Conservation (phyloP, 2,113 vertebrate species). For the Prunella fulvescens region DNA sequence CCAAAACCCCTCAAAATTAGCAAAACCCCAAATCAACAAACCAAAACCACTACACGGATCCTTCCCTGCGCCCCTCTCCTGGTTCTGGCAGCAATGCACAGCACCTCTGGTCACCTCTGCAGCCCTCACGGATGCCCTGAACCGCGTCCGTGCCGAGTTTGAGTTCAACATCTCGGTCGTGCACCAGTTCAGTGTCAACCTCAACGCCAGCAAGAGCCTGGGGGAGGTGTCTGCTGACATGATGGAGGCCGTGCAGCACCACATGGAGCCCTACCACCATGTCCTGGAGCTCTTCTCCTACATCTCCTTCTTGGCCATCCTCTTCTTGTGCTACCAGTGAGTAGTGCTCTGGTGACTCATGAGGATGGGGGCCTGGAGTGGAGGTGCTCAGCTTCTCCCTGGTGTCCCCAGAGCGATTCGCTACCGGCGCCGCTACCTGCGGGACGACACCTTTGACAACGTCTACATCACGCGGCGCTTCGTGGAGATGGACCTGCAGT, state of each 20-base stretch:
- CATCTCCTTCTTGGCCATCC: conserved; percentile 65
- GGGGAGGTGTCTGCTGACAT: conserved; percentile 78
- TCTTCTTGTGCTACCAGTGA: conserved; percentile 78
- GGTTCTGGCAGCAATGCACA: accelerated
- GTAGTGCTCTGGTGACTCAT: accelerated
- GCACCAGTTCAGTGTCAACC: conserved; percentile 66
- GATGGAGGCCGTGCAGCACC: conserved; percentile 65
- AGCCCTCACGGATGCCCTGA: conserved; percentile 70
- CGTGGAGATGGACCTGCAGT: conserved; percentile 69
- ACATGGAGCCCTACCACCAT: conserved; percentile 31
- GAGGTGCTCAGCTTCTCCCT: accelerated
- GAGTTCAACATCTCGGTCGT: conserved; percentile 82
- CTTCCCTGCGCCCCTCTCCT: not conserved
- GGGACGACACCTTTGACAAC: conserved; percentile 80
- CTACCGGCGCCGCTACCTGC: conserved; percentile 80
- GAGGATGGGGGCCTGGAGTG: accelerated
- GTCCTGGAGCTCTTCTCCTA: conserved; percentile 65
- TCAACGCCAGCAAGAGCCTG: conserved; percentile 77
- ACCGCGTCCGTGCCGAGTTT: conserved; percentile 79
- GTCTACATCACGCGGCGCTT: conserved; percentile 82
- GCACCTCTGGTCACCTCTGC: not conserved
- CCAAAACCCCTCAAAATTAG: not conserved
- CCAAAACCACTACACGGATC: not conserved
- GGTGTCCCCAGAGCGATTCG: conserved; percentile 67
- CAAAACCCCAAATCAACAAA: not conserved